phyloP scores from a whole-genome alignment of 2,888 invertebrate genomes.

The Cheilosia urbana region DNA sequence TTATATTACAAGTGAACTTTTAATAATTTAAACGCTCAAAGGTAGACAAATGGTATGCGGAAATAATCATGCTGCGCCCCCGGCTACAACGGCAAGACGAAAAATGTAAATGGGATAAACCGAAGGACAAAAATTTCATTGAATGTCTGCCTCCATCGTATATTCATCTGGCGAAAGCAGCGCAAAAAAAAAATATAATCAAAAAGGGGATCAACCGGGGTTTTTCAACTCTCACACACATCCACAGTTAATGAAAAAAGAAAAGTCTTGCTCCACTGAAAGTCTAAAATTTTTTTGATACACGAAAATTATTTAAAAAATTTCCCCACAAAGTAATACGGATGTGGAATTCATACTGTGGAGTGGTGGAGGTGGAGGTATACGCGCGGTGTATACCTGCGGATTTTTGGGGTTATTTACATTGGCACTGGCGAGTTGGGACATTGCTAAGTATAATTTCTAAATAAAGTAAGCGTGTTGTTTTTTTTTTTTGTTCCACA shows the following conservation, averaged over 20 bases:
- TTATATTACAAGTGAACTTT: conserved; percentile 73
- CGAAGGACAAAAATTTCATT: conserved; percentile 47
- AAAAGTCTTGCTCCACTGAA: conserved; percentile 31
- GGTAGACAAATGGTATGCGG: conserved; percentile 73
- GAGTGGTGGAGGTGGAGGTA: conserved; percentile 7
- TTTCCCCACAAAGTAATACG: conserved; percentile 53
- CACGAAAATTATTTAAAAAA: conserved; percentile 68
- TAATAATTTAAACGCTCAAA: conserved; percentile 72
- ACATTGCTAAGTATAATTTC: conserved; percentile 60
- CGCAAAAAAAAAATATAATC: neutral
- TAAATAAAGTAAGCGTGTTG: conserved; percentile 56
- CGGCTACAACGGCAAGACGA: conserved; percentile 45
- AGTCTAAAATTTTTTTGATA: conserved; percentile 56
- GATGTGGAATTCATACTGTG: conserved; percentile 60
- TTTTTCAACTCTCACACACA: conserved; percentile 6
- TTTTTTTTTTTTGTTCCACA: neutral
- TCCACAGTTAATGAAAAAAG: conserved; percentile 10
- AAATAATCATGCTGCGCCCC: conserved; percentile 70
- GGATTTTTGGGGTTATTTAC: conserved; percentile 18
- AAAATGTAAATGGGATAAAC: conserved; percentile 51
- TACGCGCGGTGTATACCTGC: too few relatives aligned
- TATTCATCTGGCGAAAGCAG: neutral
- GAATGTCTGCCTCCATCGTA: conserved; percentile 25
- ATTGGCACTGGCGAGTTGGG: conserved; percentile 19
- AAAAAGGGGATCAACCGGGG: conserved; percentile 56